These are phyloP conservation scores for Campoletis sonorensis DNA, from an alignment of 1,140 invertebrate genomes.

Conservation along the genomic window DNA sequence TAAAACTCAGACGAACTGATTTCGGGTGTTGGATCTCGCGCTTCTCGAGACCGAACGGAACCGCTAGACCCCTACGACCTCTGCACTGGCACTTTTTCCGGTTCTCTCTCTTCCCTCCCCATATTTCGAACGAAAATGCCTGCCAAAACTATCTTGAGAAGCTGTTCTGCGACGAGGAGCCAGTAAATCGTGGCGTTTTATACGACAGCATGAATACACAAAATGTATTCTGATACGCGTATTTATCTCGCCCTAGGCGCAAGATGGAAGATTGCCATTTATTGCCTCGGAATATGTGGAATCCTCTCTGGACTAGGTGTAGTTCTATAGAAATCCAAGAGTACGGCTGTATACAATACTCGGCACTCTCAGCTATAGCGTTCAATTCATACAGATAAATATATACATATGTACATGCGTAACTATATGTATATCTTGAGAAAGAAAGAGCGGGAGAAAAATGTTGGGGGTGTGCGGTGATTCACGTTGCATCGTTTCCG, in stretches of 20 bases:
- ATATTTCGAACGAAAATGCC: constrained; percentile 25
- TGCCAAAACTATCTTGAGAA: constrained; percentile 45
- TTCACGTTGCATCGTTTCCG: constrained; percentile 54
- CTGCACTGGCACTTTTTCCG: constrained; percentile 35
- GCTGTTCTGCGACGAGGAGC: constrained; percentile 29
- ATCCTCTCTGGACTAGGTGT: constrained; percentile 50
- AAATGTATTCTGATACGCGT: constrained; percentile 57
- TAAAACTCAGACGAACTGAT: too few relatives aligned
- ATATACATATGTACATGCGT: constrained; percentile 41
- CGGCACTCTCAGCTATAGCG: constrained; percentile 50
- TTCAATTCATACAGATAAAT: constrained; percentile 54
- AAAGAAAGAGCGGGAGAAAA: neutral
- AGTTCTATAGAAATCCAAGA: constrained; percentile 54
- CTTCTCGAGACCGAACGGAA: neutral
- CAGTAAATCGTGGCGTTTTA: constrained; percentile 47
- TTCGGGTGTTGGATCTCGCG: neutral
- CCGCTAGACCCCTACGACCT: constrained; percentile 31
- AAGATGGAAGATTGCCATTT: constrained; percentile 56
- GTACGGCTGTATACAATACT: constrained; percentile 30
- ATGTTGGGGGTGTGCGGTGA: constrained; percentile 45
- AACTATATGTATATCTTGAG: neutral
- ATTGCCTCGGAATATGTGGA: constrained; percentile 54
- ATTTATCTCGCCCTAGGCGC: constrained; percentile 52
- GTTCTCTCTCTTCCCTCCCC: neutral
- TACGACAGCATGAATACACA: constrained; percentile 56